Evolutionary conservation across 2,113 vertebrate species (phyloP), one percentile per base, ranked within the genome.

Genomic region (Ceyx margarethae): DNA sequence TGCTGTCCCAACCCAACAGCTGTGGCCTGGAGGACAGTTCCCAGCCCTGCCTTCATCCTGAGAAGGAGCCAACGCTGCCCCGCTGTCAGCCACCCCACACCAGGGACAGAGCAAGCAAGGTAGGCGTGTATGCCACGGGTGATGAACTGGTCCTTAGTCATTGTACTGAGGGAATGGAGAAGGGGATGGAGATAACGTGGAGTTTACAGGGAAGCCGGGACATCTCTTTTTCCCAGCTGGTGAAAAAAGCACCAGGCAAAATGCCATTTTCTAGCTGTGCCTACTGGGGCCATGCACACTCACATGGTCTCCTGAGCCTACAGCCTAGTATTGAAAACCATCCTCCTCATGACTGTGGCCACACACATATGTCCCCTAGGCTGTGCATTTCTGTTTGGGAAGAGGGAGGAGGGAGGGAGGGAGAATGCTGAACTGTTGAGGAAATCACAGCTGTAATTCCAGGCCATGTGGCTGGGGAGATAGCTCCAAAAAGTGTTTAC

Each of bases 321-420:
- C 4, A 1, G 3, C 7, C 9, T 20, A 3, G 6, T 31, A 5
- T 0, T 31, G 72, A 40, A 76, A 61, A 35, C 8, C 8, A 66
- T 0, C 26, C 50, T 73, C 18, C 50, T 73, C 23, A 18, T 23
- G 69, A 11, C 50, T 50, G 11, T 7, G 48, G n/a, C 37, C 37
- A 29, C 15, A 5, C 9, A 4, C 0, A 1, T 4, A 35, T 40
- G 19, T 56, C 43, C 51, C 68, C 20, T 2, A n/a, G 50, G 19
- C 21, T 9, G 0, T 33, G 68, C 2, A 1, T n/a, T 15, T 35
- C 54, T 75, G n/a, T n/a, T 9, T 31, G 64, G 64, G 53, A 67
- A 86, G 61, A 31, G 33, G 33, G 73, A 46, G 13, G 21, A 31
- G 53, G 28, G 25, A 48, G 46, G 22, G 53, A 54, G 56, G 28